Conservation (phyloP, 2,113 vertebrate genomes). For the Ailuropoda melanoleuca region DNA sequence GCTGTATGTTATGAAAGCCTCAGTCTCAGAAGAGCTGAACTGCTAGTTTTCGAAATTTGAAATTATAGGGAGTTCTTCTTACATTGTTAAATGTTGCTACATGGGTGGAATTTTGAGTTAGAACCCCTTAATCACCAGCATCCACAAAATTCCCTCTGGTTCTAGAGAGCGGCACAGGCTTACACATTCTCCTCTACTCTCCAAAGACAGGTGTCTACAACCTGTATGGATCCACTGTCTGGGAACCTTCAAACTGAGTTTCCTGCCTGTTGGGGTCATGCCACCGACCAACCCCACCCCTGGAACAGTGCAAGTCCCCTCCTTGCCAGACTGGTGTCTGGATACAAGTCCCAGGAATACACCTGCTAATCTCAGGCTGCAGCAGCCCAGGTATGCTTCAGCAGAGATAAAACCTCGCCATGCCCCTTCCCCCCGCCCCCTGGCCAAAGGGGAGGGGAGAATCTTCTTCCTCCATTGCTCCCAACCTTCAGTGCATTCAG, state of each 20-base stretch:
- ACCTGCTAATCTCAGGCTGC: background rate
- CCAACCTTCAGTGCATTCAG: background rate
- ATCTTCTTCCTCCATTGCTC: background rate
- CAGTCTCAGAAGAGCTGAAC: background rate
- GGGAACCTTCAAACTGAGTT: background rate
- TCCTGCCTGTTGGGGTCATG: background rate
- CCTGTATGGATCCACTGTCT: background rate
- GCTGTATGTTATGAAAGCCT: background rate
- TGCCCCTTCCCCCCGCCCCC: rapidly evolving
- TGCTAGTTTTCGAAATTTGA: background rate
- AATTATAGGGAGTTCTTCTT: background rate
- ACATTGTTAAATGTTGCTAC: background rate
- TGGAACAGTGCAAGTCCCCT: background rate
- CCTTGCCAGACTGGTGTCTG: background rate
- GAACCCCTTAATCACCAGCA: background rate
- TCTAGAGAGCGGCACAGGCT: background rate
- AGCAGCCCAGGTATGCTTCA: background rate
- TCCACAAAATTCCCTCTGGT: background rate
- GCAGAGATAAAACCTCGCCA: background rate
- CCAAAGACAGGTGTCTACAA: background rate
- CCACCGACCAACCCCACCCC: background rate
- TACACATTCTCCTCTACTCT: background rate
- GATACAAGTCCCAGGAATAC: background rate
- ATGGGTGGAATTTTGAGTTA: background rate
- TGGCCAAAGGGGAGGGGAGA: background rate